Base-by-base conservation (phyloP, 1,140 invertebrate genomes). In the Cyrtorhinus lividipennis region DNA sequence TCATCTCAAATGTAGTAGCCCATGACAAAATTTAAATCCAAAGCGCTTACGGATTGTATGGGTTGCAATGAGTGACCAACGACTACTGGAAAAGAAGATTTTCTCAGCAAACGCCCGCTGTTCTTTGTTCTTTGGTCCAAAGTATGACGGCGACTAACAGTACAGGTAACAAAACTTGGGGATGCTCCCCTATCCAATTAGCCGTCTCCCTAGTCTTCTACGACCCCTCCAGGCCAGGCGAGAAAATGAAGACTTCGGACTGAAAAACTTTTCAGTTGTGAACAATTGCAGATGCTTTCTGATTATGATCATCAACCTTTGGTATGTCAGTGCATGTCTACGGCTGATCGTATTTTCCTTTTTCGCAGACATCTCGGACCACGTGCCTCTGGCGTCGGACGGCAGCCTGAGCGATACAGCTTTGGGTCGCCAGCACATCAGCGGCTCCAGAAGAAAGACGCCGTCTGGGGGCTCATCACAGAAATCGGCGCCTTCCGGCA, bases 371-470 rank as follows among this genome's bases (percentile, higher is more conserved):
- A 44, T 30, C n/a, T 53, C 24, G 25, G 22, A 24, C 45, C 59
- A 24, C 1, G 26, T 45, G 5, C 59, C 59, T 61, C 25, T 53
- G 67, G 27, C 62, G 66, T 61, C 76, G 90, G 93, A 96, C 77
- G 92, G 92, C 67, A 95, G 92, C 76, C 81, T 95, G 69, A 95
- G 92, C 70, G 93, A 96, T 74, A 95, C 92, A 30, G 92, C 92
- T 2, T 81, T 93, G 3, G 79, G 82, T 62, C 74, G 80, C 56
- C 67, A 74, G 68, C 65, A 75, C 77, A 27, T 78, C 81, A 64
- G 72, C 73, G 66, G 75, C 77, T 71, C 73, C 77, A 62, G 64
- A 18, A 63, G 68, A 48, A 68, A 66, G 64, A 56, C 30, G 2
- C 38, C 60, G 18, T 60, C 62, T 20, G 66, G 63, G 13, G 63